A percentile compares a stretch with the other conserved stretches of the same genome.
These are phyloP conservation scores for Pachyseris speciosa DNA, from an alignment of 64 coral and sea anemone genomes.

Conservation along the genomic window DNA sequence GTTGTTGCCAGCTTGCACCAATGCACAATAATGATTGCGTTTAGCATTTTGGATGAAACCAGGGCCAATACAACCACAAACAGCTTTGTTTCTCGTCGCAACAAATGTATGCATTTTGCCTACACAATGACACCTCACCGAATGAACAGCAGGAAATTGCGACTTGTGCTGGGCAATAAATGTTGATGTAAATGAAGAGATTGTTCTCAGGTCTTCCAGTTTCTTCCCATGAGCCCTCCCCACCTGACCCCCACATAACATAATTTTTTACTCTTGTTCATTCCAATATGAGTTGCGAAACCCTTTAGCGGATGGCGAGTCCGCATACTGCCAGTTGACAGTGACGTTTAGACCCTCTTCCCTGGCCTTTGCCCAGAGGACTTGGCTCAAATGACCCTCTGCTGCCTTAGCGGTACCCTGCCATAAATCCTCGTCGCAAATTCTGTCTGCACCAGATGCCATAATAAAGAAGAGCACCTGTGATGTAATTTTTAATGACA, in stretches of 20 bases:
- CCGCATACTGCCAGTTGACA: conserved; percentile 22
- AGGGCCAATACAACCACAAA: conserved; percentile 42
- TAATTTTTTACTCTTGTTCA: not conserved
- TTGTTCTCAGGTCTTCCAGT: conserved; percentile 14
- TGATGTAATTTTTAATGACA: conserved; percentile 43
- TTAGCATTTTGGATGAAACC: conserved; percentile 54
- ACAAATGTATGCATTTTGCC: conserved; percentile 66
- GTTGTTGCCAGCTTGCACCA: conserved; percentile 30
- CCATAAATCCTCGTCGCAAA: conserved; percentile 31
- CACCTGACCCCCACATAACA: conserved; percentile 56
- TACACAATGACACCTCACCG: conserved; percentile 29
- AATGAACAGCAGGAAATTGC: conserved; percentile 17
- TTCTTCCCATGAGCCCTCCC: conserved; percentile 54
- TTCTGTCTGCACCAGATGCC: conserved; percentile 61
- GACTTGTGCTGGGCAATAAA: conserved; percentile 52
- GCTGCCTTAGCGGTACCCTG: conserved; percentile 25
- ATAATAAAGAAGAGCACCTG: conserved; percentile 64
- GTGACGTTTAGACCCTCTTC: conserved; percentile 23
- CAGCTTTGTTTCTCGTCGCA: conserved; percentile 40
- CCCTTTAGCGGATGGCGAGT: conserved; percentile 11
- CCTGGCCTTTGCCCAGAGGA: not conserved
- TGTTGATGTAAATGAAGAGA: not conserved
- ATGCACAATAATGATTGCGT: too few species aligned
- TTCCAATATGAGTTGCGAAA: conserved; percentile 9
- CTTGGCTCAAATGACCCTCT: conserved; percentile 19